These are phyloP conservation scores for Achatina immaculata DNA, from an alignment of 1,140 invertebrate genomes.

Conservation along the genomic window DNA sequence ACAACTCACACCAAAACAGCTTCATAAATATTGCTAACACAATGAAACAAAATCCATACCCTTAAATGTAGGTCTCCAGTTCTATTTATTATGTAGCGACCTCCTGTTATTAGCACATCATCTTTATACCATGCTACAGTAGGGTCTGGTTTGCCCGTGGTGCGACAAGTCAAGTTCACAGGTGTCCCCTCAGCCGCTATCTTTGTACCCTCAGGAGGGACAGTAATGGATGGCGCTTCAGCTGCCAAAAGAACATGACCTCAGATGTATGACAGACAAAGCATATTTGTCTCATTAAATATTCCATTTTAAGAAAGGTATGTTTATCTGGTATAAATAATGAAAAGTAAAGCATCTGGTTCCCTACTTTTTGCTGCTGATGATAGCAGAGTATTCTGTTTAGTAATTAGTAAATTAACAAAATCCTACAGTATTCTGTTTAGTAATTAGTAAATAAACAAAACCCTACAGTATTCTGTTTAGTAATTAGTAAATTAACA, in stretches of 20 bases:
- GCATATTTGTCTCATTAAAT: too few relatives aligned
- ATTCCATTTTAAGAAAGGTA: too few relatives aligned
- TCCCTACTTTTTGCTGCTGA: neutral
- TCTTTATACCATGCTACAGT: conserved; percentile 91
- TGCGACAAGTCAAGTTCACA: conserved; percentile 87
- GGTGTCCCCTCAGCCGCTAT: conserved; percentile 83
- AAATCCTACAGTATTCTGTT: too few relatives aligned
- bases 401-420: too few relatives aligned
- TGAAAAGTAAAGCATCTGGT: too few relatives aligned
- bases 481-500: too few relatives aligned
- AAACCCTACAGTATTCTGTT: too few relatives aligned
- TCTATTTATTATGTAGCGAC: conserved; percentile 80
- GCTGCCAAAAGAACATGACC: conserved; percentile 43
- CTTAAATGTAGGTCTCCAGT: conserved; percentile 78
- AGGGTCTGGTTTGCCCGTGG: conserved; percentile 94
- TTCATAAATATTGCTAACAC: too few relatives aligned
- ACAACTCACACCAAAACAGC: too few relatives aligned
- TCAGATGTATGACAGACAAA: neutral
- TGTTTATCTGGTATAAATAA: too few relatives aligned
- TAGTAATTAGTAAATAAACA: too few relatives aligned
- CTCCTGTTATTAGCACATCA: conserved; percentile 85
- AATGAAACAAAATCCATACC: conserved; percentile 44
- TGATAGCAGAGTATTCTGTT: neutral
- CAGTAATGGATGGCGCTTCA: conserved; percentile 89
- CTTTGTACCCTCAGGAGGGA: conserved; percentile 81